phyloP scores from a whole-genome alignment of 2,797 vertebrate species.

The Rhincodon typus region DNA sequence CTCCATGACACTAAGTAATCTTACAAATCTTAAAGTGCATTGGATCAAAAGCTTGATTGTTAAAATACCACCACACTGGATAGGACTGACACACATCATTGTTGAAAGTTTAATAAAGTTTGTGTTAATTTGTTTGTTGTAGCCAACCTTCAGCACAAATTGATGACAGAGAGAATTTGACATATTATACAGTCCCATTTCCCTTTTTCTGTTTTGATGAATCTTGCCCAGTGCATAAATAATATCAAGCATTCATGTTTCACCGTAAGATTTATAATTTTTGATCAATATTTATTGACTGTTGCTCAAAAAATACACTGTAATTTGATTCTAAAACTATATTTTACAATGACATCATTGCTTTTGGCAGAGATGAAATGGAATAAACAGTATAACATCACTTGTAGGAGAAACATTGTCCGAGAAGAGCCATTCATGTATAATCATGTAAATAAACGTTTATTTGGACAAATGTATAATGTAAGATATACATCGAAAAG shows the following conservation, averaged over 20 bases:
- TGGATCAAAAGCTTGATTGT: background rate
- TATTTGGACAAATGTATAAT: slow-evolving; percentile 36
- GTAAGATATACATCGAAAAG: slow-evolving; percentile 5
- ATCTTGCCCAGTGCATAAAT: background rate
- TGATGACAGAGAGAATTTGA: background rate
- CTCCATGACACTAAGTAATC: too few relatives aligned
- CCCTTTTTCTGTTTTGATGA: background rate
- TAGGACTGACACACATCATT: too few relatives aligned
- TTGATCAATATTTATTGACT: slow-evolving; percentile 36
- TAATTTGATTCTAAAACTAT: slow-evolving; percentile 34
- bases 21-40: background rate
- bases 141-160: background rate
- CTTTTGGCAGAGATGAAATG: slow-evolving; percentile 30
- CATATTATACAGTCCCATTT: background rate
- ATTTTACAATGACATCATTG: slow-evolving; percentile 32
- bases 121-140: background rate
- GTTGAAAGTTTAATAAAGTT: background rate
- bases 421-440: background rate
- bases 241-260: background rate
- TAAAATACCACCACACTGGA: background rate
- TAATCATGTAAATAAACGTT: slow-evolving; percentile 34
- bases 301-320: slow-evolving; percentile 20
- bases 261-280: slow-evolving; percentile 33
- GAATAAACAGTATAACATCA: slow-evolving; percentile 16
- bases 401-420: slow-evolving; percentile 5